phyloP scores from a whole-genome alignment of 2,113 vertebrate genomes.

The Engystomops pustulosus region DNA sequence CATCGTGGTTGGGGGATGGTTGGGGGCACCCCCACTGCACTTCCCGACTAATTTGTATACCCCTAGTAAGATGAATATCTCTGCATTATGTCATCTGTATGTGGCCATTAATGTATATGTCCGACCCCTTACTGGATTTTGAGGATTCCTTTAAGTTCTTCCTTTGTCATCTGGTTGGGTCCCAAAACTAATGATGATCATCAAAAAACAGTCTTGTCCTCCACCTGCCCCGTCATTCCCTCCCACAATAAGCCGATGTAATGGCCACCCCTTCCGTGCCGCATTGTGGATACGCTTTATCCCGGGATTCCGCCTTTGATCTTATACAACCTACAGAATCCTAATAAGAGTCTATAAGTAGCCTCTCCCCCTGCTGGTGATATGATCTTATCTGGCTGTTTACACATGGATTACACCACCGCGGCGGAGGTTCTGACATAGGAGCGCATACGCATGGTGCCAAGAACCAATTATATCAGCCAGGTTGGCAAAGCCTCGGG shows the following conservation, averaged over 20 bases:
- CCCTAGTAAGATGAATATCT: too few relatives aligned
- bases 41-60: too few relatives aligned
- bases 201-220: background rate
- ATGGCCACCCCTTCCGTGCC: background rate
- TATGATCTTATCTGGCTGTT: constrained; percentile 44
- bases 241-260: background rate
- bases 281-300: too few relatives aligned
- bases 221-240: background rate
- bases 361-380: background rate
- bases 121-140: too few relatives aligned
- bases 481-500: constrained; percentile 43
- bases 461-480: constrained; percentile 56
- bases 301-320: background rate
- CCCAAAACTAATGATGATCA: background rate
- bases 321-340: background rate
- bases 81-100: too few relatives aligned
- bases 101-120: too few relatives aligned
- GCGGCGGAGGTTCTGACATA: constrained; percentile 48
- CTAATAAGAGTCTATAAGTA: constrained; percentile 20
- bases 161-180: too few relatives aligned
- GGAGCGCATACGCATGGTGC: background rate
- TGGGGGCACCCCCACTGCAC: too few relatives aligned
- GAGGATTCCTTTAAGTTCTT: too few relatives aligned
- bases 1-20: too few relatives aligned
- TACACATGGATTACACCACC: constrained; percentile 47